phyloP scores from a whole-genome alignment of 2,888 invertebrate species.

The Bursaphelenchus okinawaensis region DNA sequence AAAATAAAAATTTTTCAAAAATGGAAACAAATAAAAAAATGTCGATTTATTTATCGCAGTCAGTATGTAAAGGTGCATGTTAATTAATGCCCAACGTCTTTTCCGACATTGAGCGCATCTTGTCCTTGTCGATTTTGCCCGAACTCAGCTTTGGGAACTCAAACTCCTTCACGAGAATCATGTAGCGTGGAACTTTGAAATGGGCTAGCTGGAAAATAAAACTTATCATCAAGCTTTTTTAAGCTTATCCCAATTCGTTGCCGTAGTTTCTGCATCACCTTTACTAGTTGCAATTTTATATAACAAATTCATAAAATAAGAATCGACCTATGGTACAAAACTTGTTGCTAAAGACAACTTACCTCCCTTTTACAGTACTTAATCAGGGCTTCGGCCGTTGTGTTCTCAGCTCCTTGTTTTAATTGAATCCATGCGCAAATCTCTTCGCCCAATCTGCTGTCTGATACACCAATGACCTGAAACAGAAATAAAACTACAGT shows the following conservation, averaged over 20 bases:
- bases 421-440: constrained; percentile 63
- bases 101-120: neutral
- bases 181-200: constrained; percentile 73
- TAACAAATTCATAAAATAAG: no score
- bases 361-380: neutral
- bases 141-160: neutral
- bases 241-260: no score
- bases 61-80: no score
- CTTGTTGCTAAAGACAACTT: neutral
- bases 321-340: no score
- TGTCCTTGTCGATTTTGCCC: neutral
- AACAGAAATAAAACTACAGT: no score
- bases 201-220: constrained; percentile 65
- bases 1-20: no score
- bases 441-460: constrained; percentile 62
- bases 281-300: no score
- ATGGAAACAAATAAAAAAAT: no score
- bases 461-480: constrained; percentile 62
- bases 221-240: no score
- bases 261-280: no score
- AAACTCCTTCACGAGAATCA: constrained; percentile 63
- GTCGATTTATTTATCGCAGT: no score
- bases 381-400: neutral
- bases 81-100: neutral
- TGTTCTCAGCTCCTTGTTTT: constrained; percentile 56